Conservation (phyloP, 2,797 vertebrate genomes). For the Gymnocypris eckloni region DNA sequence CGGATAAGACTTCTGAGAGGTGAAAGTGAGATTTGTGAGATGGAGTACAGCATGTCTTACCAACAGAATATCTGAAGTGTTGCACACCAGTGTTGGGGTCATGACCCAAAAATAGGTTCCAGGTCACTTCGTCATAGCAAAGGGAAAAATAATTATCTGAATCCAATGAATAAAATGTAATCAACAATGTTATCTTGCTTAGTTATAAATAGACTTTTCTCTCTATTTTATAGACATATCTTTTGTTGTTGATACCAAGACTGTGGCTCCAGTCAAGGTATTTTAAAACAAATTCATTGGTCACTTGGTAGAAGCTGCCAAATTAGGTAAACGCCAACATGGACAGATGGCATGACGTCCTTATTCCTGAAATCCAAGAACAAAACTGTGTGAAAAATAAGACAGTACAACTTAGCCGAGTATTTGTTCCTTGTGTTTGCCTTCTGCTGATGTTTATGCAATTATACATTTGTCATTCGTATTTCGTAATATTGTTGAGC, state of each 20-base stretch:
- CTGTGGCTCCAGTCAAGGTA: background rate
- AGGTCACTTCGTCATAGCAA: background rate
- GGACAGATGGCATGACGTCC: background rate
- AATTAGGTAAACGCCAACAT: background rate
- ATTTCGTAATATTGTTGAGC: background rate
- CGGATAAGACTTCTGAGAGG: background rate
- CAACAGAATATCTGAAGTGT: background rate
- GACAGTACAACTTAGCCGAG: background rate
- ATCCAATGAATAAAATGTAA: background rate
- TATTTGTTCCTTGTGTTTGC: background rate
- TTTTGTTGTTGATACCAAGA: background rate
- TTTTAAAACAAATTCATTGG: background rate
- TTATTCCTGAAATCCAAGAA: background rate
- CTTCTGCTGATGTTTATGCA: background rate
- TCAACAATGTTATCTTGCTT: background rate
- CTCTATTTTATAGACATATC: background rate
- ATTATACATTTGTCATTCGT: background rate
- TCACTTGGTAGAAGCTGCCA: background rate
- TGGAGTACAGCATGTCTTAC: background rate
- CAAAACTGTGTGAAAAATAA: background rate
- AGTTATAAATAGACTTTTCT: background rate
- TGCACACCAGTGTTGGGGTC: background rate
- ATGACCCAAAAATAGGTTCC: background rate
- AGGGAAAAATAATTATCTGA: background rate
- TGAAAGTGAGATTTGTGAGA: background rate